Evolutionary conservation across 2,888 invertebrate species (phyloP).

Genomic region (Oscheius sp.): DNA sequence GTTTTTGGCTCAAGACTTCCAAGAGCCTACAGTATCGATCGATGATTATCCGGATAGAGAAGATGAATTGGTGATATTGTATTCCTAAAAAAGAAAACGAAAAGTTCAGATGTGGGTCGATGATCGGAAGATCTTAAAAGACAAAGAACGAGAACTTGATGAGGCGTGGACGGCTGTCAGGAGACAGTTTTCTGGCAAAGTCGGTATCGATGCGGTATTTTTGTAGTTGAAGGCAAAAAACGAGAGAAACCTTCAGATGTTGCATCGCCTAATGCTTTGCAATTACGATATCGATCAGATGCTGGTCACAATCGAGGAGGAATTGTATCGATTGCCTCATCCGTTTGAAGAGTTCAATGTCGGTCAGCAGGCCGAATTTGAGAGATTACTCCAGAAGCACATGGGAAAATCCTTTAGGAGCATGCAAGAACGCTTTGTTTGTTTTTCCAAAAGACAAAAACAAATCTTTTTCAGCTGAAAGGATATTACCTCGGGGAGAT

Average conservation of each 20-base stretch:
- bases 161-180: conserved; percentile 31
- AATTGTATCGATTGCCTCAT: conserved; percentile 15
- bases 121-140: background rate
- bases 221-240: background rate
- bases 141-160: conserved; percentile 22
- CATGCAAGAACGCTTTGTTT: conserved; percentile 30
- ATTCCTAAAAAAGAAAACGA: background rate
- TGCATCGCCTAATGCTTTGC: conserved; percentile 26
- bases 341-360: conserved; percentile 29
- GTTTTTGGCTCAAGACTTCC: conserved; percentile 12
- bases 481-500: conserved; percentile 28
- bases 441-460: background rate
- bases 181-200: conserved; percentile 24
- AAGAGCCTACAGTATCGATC: background rate
- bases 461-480: conserved; percentile 19
- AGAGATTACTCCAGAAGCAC: background rate
- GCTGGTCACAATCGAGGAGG: conserved; percentile 25
- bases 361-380: conserved; percentile 27
- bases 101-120: conserved; percentile 12
- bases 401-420: conserved; percentile 10
- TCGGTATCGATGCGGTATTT: conserved; percentile 26
- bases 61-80: conserved; percentile 6
- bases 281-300: conserved; percentile 26
- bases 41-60: conserved; percentile 15
- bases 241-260: conserved; percentile 23